Evolutionary conservation across 2,113 vertebrate species (phyloP).

Genomic region (Desmodus rotundus): DNA sequence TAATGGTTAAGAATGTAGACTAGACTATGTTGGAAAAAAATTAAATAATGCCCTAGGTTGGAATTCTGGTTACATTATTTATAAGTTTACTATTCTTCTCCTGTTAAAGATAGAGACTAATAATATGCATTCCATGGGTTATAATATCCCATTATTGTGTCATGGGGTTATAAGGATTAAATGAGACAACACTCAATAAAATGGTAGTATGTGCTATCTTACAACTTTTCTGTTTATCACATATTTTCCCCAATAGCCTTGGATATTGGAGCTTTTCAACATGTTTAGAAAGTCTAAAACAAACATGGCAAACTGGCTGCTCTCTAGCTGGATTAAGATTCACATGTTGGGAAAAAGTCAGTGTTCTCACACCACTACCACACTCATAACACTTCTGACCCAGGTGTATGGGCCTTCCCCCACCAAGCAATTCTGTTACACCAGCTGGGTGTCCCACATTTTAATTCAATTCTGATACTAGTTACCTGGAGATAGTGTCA

Average conservation of each 20-base stretch:
- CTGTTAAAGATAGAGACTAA: not conserved
- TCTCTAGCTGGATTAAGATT: not conserved
- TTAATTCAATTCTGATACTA: not conserved
- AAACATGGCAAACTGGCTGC: not conserved
- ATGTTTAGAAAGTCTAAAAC: conserved; percentile 13
- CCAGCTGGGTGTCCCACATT: not conserved
- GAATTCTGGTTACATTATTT: not conserved
- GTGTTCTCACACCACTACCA: not conserved
- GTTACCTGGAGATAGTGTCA: not conserved
- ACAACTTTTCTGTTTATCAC: not conserved
- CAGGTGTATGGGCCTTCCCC: not conserved
- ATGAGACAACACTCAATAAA: not conserved
- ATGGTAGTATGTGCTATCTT: not conserved
- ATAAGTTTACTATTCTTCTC: not conserved
- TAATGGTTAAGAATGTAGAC: not conserved
- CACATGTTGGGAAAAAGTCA: not conserved
- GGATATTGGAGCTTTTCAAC: not conserved
- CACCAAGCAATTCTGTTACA: not conserved
- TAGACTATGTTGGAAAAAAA: not conserved
- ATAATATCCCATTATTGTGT: not conserved
- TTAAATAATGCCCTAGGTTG: not conserved
- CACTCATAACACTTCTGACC: not conserved
- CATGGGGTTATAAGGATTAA: not conserved
- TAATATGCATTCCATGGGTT: not conserved
- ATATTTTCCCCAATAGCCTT: not conserved